These are phyloP conservation scores for Leptinotarsa haldemani DNA, from an alignment of 2,888 invertebrate species.

Conservation along the genomic window DNA sequence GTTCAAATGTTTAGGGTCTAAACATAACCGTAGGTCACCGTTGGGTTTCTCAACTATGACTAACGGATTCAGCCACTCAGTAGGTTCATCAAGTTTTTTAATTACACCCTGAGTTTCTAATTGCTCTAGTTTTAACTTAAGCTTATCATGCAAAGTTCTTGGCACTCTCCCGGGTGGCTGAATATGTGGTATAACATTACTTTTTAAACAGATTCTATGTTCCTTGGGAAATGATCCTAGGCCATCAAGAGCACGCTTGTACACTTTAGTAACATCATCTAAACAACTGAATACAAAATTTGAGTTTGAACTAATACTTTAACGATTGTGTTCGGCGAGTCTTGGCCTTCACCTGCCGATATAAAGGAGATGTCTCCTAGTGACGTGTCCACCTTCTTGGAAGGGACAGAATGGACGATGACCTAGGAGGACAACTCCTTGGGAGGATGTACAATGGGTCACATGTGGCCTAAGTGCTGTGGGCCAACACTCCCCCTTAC, in stretches of 20 bases:
- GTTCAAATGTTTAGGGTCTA: conserved; percentile 36
- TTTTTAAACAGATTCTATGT: conserved; percentile 42
- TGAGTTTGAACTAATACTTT: conserved; percentile 15
- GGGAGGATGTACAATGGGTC: no score
- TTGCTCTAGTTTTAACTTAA: conserved; percentile 35
- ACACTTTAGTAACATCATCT: conserved; percentile 15
- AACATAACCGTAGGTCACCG: conserved; percentile 35
- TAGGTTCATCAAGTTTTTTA: conserved; percentile 24
- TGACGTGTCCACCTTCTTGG: no score
- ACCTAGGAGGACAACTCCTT: no score
- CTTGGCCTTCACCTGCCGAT: no score
- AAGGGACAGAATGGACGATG: no score
- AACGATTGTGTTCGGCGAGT: no score
- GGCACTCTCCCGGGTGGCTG: conserved; percentile 18
- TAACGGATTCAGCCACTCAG: conserved; percentile 33
- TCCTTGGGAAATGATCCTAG: no score
- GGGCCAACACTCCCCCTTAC: no score
- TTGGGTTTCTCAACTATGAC: conserved; percentile 38
- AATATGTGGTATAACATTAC: conserved; percentile 33
- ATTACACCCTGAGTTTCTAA: conserved; percentile 25
- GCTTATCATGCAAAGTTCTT: conserved; percentile 22
- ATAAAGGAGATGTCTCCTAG: no score
- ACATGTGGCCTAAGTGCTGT: no score
- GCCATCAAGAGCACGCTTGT: conserved; percentile 34
- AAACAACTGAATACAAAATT: neutral